Base-by-base conservation (phyloP, 2,113 vertebrate genomes). In the Sarotherodon lohbergeri region DNA sequence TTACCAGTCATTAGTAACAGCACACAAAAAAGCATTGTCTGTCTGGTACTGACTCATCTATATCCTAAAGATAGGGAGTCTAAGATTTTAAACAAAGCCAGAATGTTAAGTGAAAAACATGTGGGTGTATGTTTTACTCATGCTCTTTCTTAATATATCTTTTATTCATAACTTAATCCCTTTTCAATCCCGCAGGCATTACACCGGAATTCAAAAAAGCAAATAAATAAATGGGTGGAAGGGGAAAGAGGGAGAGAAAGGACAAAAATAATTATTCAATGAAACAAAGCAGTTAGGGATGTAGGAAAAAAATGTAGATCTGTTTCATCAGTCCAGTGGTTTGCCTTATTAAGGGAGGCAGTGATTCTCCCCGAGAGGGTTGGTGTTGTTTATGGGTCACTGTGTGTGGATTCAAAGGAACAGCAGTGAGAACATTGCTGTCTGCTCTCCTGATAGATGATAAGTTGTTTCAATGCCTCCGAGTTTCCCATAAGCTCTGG, bases 401-500 rank as follows among this genome's bases (percentile, higher is more conserved):
- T 52, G 88, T 52, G 50, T 50, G 36, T 76, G 80, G 36, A 82
- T 84, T 91, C 85, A 86, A 71, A 92, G 85, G 34, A 61, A 80
- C 29, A 29, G 24, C 85, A 84, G 83, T 84, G 89, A 89, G 86
- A 92, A 88, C 83, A 89, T 91, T 82, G 82, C 86, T 82, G 76
- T 89, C 87, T 50, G n/a, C 82, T 88, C 88, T 93, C 66, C 55
- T 90, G 88, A 94, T 79, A 71, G 55, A 91, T 93, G 85, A 84
- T 19, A 14, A 68, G 82, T 81, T 46, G 22, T 54, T 59, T 81
- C 17, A 6, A 48, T 81, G 59, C 76, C 73, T 84, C n/a, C 0
- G 5, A 84, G 71, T 92, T 94, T 95, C 94, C 93, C 94, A 94
- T 91, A 92, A 90, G 55, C 86, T 89, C 39, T 19, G 11, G 66